A percentile compares a stretch with the other conserved stretches of the same genome.
Evolutionary conservation across 2,113 vertebrate species (phyloP).

Genomic region (Desmodus rotundus): DNA sequence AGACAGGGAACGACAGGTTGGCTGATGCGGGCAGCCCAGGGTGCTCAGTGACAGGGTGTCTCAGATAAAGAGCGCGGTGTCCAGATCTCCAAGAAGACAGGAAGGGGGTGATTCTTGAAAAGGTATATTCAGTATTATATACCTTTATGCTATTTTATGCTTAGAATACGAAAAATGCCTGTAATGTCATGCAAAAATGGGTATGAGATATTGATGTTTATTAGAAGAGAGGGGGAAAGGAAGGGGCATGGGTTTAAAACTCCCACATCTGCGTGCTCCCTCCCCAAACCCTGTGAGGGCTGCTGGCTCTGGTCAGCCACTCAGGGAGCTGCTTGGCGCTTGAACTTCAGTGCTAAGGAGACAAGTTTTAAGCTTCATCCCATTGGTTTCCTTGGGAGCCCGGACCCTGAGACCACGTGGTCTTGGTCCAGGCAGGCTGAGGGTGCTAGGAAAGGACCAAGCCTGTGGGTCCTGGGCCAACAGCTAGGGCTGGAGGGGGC

Average conservation of each 20-base stretch:
- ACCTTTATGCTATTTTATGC: neutral
- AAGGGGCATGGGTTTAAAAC: neutral
- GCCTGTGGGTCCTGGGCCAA: neutral
- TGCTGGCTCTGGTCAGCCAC: neutral
- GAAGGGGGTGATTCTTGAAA: neutral
- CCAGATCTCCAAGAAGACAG: neutral
- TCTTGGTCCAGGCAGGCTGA: neutral
- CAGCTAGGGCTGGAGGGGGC: too few relatives aligned
- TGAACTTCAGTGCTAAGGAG: neutral
- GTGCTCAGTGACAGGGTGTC: neutral
- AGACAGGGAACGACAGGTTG: neutral
- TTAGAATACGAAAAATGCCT: neutral
- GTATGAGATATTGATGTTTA: neutral
- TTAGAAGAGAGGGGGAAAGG: neutral
- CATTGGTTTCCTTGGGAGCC: neutral
- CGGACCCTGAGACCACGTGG: neutral
- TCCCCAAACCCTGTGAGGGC: accelerated
- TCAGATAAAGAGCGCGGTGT: neutral
- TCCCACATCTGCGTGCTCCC: neutral
- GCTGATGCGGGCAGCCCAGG: neutral
- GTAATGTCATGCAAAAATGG: neutral
- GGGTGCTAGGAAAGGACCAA: neutral
- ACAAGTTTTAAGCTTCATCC: neutral
- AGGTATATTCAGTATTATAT: neutral
- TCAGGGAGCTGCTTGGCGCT: neutral